A percentile compares a stretch with the other conserved stretches of the same genome.
Evolutionary conservation across 92 coral and sea anemone species (phyloP).

Genomic region (Galaxea fascicularis): DNA sequence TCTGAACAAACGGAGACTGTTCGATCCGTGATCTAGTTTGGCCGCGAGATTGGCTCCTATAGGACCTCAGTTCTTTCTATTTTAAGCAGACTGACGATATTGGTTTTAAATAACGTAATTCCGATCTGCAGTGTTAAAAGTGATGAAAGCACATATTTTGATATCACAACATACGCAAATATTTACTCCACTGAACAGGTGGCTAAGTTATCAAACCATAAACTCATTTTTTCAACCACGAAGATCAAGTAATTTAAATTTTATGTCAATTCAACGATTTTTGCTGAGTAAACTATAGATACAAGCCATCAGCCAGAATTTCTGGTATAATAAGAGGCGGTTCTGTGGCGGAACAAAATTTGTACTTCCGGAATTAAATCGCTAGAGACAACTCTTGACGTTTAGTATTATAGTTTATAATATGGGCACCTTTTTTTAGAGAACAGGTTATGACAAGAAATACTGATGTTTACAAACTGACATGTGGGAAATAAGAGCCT

Average conservation of each 20-base stretch:
- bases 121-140: background rate
- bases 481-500: background rate
- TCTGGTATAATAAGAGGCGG: too few relatives aligned
- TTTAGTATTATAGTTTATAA: background rate
- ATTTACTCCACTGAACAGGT: slow-evolving; percentile 6
- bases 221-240: background rate
- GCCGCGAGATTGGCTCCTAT: background rate
- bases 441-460: background rate
- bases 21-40: background rate
- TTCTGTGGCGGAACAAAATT: too few relatives aligned
- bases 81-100: background rate
- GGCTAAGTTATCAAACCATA: background rate
- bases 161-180: slow-evolving; percentile 12
- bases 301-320: too few relatives aligned
- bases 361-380: too few relatives aligned
- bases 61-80: background rate
- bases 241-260: too few relatives aligned
- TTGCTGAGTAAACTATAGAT: too few relatives aligned
- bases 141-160: background rate
- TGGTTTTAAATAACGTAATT: slow-evolving; percentile 20
- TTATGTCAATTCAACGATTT: too few relatives aligned
- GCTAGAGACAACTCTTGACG: background rate
- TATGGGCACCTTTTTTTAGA: background rate
- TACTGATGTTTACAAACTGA: background rate
- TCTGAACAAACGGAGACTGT: background rate